Evolutionary conservation across 2,888 invertebrate species (phyloP), one percentile per base, ranked within the genome.

Genomic region (Platerodrilus igneus): DNA sequence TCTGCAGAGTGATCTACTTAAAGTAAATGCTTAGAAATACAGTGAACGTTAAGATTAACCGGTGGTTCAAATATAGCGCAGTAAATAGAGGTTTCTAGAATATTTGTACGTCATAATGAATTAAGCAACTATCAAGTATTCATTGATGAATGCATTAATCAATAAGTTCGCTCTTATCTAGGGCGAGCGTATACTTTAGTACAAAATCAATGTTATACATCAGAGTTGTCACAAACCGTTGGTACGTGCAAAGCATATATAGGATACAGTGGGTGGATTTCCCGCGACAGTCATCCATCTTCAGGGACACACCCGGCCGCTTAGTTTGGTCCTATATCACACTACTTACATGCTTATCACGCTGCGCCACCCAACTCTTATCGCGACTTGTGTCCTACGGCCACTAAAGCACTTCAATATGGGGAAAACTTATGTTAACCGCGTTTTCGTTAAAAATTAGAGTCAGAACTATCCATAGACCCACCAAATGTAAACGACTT

Each of bases 281-380:
- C 68, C 67, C 68, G 65, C 64, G 68, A 67, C 67, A 66, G 66
- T 60, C 57, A 68, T 68, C 65, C 66, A 67, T 68, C 68, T 67
- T 67, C 57, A 60, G 66, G 62, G 66, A 66, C 68, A 67, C 64
- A 62, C 67, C 66, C 63, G 60, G 59, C 58, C 64, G 66, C 64
- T 68, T 67, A 65, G 53, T 52, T 53, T 48, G 46, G 54, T 57
- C 63, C 56, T 60, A 64, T 65, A 65, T 66, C 64, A 59, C 60
- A 59, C 60, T 57, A 50, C 63, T 67, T 62, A 65, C 58, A 68
- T 68, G 66, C 67, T 63, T 66, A 67, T 68, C 67, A 68, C 67
- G 67, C 53, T 52, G 59, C 51, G 45, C 50, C 52, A 52, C 52
- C 59, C 57, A 53, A 57, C 61, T 58, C 61, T 66, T 66, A 64